Percentiles rank a stretch among this genome's conserved stretches.
Evolutionary conservation across 1,140 invertebrate species (phyloP).

Genomic region (Drosophila arizonae): DNA sequence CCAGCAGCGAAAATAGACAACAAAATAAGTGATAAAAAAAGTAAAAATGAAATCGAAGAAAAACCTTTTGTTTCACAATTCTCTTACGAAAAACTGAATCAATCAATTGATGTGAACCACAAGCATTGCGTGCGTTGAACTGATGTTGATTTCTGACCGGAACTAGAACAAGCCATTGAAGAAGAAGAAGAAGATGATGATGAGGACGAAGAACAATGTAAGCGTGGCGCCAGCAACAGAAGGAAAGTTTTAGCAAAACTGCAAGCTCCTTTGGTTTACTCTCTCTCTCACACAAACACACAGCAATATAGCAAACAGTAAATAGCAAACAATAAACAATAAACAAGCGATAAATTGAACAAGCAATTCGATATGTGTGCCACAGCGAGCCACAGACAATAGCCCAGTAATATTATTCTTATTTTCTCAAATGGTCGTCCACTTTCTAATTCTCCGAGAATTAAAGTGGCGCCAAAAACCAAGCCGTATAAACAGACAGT

Average conservation of each 20-base stretch:
- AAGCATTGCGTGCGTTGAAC: conserved; percentile 75
- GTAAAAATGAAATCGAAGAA: conserved; percentile 8
- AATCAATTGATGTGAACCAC: conserved; percentile 53
- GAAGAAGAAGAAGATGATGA: neutral
- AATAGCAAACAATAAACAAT: conserved; percentile 48
- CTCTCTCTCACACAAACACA: conserved; percentile 55
- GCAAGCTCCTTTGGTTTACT: conserved; percentile 77
- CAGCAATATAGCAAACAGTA: conserved; percentile 32
- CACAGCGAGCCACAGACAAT: conserved; percentile 63
- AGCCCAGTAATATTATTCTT: conserved; percentile 82
- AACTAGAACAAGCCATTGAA: conserved; percentile 1
- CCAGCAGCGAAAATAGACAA: conserved; percentile 32
- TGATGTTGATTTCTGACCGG: conserved; percentile 55
- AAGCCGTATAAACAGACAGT: conserved; percentile 65
- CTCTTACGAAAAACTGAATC: conserved; percentile 71
- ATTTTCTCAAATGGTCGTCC: conserved; percentile 58
- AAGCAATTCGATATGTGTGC: conserved; percentile 59
- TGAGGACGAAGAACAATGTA: no score
- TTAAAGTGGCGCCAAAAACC: conserved; percentile 58
- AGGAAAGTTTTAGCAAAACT: conserved; percentile 10
- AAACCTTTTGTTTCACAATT: conserved; percentile 71
- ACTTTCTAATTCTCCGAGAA: conserved; percentile 75
- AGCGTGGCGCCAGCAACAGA: conserved; percentile 6
- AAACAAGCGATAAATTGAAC: conserved; percentile 71
- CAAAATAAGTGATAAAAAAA: conserved; percentile 78